phyloP scores from a whole-genome alignment of 2,888 invertebrate genomes.

The Diarsia mendica region DNA sequence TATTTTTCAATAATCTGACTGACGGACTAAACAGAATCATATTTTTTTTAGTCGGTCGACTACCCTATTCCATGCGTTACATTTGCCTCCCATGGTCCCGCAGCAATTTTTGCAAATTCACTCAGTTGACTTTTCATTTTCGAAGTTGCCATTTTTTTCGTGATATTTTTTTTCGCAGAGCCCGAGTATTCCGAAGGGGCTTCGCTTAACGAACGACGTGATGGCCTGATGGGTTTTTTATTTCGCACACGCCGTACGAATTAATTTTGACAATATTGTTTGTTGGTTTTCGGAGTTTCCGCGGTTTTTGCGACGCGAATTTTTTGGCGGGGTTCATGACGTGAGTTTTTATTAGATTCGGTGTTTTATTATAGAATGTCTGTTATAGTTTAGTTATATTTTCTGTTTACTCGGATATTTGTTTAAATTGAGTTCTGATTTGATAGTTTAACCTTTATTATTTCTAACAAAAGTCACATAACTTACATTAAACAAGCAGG shows the following conservation, averaged over 20 bases:
- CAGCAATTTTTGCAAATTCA: conserved; percentile 82
- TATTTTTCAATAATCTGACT: too few species aligned
- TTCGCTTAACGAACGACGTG: conserved; percentile 70
- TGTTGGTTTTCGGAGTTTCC: conserved; percentile 13
- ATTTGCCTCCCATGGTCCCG: conserved; percentile 73
- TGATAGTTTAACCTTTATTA: background rate
- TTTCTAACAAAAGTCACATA: background rate
- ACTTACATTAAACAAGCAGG: background rate
- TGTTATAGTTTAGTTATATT: background rate
- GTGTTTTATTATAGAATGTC: conserved; percentile 2
- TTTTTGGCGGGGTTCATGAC: conserved; percentile 5
- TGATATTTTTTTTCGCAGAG: conserved; percentile 59
- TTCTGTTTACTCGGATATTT: too few species aligned
- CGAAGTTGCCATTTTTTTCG: conserved; percentile 65
- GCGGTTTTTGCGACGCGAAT: conserved; percentile 13
- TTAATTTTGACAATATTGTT: conserved; percentile 61
- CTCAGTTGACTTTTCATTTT: conserved; percentile 78
- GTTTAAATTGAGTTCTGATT: background rate
- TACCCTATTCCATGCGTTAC: conserved; percentile 37
- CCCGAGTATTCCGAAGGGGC: conserved; percentile 65
- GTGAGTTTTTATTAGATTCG: conserved; percentile 11
- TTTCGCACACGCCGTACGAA: conserved; percentile 60
- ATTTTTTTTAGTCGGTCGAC: too few species aligned
- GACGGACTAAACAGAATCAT: too few species aligned
- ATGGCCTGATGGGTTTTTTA: conserved; percentile 70